Conservation (phyloP, 2,113 vertebrate genomes). For the Tricholaema leucomelas region DNA sequence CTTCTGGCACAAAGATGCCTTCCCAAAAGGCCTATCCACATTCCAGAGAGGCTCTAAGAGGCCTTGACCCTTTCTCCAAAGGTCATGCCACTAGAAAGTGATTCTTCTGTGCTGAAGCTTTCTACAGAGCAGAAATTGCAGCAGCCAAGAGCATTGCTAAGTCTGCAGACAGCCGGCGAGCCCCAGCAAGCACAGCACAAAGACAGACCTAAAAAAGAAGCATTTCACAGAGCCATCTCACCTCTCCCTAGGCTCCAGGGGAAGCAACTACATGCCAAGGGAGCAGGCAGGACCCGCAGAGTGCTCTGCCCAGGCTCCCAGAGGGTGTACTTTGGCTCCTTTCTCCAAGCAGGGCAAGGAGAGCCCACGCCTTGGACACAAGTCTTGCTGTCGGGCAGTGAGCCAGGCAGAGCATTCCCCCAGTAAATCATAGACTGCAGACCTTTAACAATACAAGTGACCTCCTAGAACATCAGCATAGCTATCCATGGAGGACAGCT, state of each 20-base stretch:
- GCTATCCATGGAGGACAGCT: fast-evolving
- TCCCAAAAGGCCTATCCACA: fast-evolving
- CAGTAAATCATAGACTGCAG: background rate
- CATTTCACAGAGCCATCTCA: fast-evolving
- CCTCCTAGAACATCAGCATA: background rate
- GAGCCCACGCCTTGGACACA: background rate
- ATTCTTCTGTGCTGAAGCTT: background rate
- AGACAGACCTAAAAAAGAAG: background rate
- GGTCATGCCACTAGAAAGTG: background rate
- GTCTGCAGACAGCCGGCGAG: background rate
- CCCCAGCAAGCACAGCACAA: background rate
- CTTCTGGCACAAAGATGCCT: background rate
- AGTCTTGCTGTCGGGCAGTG: background rate
- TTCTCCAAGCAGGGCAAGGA: background rate
- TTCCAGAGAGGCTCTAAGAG: background rate
- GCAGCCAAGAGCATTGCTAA: background rate
- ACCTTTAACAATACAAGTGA: background rate
- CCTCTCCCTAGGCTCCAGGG: background rate
- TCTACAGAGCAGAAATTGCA: background rate
- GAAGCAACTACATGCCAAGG: background rate
- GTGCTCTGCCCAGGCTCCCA: background rate
- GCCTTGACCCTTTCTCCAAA: background rate
- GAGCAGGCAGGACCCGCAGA: background rate
- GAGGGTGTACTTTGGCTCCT: background rate
- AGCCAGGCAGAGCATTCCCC: background rate